Conservation (phyloP, 2,888 invertebrate genomes). For the Pristionchus japonicus region DNA sequence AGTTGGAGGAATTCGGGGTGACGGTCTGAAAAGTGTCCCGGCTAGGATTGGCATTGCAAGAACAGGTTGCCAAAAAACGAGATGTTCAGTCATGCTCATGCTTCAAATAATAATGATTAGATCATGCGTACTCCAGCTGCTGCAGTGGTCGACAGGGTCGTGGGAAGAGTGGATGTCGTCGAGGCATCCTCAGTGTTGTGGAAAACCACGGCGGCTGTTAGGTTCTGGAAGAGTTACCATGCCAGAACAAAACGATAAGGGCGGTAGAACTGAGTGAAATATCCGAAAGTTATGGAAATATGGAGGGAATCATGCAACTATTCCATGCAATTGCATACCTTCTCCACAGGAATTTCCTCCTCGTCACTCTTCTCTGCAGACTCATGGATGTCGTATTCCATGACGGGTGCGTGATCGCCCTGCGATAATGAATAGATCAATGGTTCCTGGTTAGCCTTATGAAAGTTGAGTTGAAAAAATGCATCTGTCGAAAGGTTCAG, state of each 20-base stretch:
- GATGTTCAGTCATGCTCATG: too few relatives aligned
- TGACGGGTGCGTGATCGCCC: slow-evolving; percentile 7
- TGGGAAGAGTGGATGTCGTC: neutral
- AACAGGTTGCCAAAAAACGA: too few relatives aligned
- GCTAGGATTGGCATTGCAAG: too few relatives aligned
- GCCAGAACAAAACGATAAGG: neutral
- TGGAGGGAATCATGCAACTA: too few relatives aligned
- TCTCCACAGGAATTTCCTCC: slow-evolving; percentile 12
- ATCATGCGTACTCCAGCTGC: neutral
- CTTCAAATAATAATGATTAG: neutral
- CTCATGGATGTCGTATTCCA: slow-evolving; percentile 2
- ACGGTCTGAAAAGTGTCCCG: slow-evolving; percentile 14
- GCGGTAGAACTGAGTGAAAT: too few relatives aligned
- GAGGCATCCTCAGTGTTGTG: neutral
- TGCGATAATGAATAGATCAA: neutral
- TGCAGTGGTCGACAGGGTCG: neutral
- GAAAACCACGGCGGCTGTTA: slow-evolving; percentile 32
- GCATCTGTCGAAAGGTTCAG: too few relatives aligned
- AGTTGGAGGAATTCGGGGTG: neutral
- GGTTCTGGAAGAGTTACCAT: neutral
- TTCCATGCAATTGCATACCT: too few relatives aligned
- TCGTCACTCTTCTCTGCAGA: neutral
- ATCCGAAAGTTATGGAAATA: too few relatives aligned
- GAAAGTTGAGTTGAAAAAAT: too few relatives aligned
- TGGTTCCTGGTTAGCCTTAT: neutral